Conservation (phyloP, 1,140 invertebrate genomes). For the Drosophila funebris region DNA sequence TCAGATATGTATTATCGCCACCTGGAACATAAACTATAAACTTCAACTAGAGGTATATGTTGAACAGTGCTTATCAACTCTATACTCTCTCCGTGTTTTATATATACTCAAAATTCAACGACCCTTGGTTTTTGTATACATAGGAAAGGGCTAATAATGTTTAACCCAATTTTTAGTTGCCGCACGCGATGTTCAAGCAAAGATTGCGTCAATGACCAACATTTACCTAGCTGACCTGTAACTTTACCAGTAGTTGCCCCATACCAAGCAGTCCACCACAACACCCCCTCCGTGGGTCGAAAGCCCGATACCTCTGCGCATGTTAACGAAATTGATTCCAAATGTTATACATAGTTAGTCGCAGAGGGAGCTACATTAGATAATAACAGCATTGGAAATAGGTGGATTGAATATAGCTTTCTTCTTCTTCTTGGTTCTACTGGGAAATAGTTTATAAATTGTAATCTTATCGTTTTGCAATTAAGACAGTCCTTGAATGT, state of each 20-base stretch:
- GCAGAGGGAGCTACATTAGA: conserved; percentile 8
- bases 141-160: not conserved
- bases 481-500: conserved; percentile 15
- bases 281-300: not conserved
- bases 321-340: not conserved
- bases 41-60: no score
- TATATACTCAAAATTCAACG: conserved; percentile 3
- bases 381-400: not conserved
- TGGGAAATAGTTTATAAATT: not conserved
- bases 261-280: not conserved
- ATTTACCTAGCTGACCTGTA: conserved; percentile 35
- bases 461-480: conserved; percentile 16
- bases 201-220: conserved; percentile 61
- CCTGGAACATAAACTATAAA: not conserved
- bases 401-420: not conserved
- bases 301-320: not conserved
- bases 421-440: not conserved
- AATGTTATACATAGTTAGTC: no score
- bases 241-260: no score
- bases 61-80: no score
- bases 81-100: not conserved
- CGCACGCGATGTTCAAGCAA: conserved; percentile 69
- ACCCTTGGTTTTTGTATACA: conserved; percentile 9
- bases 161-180: conserved; percentile 62
- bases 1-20: conserved; percentile 9